A percentile compares a stretch with the other conserved stretches of the same genome.
Evolutionary conservation across 2,797 vertebrate species (phyloP).

Genomic region (Graptemys geographica): DNA sequence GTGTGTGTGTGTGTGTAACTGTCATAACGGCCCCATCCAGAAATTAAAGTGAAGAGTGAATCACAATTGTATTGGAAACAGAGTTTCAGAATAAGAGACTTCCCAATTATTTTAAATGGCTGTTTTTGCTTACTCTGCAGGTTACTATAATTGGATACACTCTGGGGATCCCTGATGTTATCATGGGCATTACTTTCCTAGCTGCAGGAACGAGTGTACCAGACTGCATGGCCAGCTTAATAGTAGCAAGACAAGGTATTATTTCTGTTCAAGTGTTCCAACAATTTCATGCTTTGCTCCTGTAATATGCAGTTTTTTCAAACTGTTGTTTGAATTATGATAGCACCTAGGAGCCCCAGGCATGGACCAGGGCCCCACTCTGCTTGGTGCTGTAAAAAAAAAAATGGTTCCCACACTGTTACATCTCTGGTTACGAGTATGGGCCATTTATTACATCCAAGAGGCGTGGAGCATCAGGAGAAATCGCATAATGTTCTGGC

Average conservation of each 20-base stretch:
- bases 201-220: conserved; percentile 98
- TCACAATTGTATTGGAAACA: not conserved
- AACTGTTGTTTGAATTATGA: not conserved
- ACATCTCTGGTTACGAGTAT: not conserved
- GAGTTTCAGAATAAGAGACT: not conserved
- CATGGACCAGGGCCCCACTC: not conserved
- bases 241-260: conserved; percentile 97
- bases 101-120: not conserved
- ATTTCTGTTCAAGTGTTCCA: not conserved
- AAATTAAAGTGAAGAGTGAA: conserved; percentile 2
- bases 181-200: conserved; percentile 99
- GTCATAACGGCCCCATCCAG: not conserved
- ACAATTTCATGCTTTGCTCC: not conserved
- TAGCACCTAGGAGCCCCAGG: not conserved
- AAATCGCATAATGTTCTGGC: not conserved
- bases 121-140: conserved; percentile 75
- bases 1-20: not conserved
- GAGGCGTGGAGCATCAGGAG: not conserved
- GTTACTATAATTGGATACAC: conserved; percentile 97
- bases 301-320: not conserved
- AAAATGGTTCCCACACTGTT: not conserved
- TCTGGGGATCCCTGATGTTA: conserved; percentile 96
- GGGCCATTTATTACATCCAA: not conserved
- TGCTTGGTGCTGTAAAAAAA: not conserved
- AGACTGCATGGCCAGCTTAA: conserved; percentile 98